phyloP scores from a whole-genome alignment of 2,797 vertebrate genomes.

The Alfaro cultratus region DNA sequence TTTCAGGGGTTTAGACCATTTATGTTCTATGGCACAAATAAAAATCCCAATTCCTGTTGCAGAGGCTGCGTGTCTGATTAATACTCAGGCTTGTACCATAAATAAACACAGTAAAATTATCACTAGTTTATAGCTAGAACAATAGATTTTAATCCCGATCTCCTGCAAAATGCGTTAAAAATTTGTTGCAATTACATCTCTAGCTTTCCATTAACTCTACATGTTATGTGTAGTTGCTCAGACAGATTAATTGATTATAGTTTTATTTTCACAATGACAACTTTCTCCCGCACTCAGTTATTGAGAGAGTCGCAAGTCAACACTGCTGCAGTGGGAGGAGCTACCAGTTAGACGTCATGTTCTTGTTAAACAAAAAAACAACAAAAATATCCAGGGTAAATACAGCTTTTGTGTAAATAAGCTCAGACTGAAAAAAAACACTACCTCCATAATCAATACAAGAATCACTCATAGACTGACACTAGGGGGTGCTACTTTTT shows the following conservation, averaged over 20 bases:
- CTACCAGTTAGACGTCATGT: neutral
- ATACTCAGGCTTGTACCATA: neutral
- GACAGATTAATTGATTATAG: neutral
- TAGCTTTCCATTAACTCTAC: neutral
- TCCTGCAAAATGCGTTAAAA: neutral
- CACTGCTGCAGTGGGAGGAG: neutral
- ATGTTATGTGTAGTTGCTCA: neutral
- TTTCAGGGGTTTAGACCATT: neutral
- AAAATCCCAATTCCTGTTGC: neutral
- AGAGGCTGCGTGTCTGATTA: neutral
- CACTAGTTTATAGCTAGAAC: neutral
- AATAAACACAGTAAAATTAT: neutral
- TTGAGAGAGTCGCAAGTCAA: neutral
- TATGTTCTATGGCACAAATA: neutral
- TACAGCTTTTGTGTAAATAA: neutral
- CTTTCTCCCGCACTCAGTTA: neutral
- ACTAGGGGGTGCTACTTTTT: neutral
- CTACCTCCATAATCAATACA: neutral
- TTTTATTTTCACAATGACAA: neutral
- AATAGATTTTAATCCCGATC: neutral
- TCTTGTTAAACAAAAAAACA: neutral
- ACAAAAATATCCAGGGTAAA: neutral
- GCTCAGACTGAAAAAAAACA: neutral
- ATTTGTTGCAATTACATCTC: neutral
- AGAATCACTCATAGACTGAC: neutral